Percentiles rank a stretch among this genome's conserved stretches.
These are phyloP conservation scores for Petrosia ficiformis DNA, from an alignment of 37 sponge, comb jelly and placozoan species.

Conservation along the genomic window DNA sequence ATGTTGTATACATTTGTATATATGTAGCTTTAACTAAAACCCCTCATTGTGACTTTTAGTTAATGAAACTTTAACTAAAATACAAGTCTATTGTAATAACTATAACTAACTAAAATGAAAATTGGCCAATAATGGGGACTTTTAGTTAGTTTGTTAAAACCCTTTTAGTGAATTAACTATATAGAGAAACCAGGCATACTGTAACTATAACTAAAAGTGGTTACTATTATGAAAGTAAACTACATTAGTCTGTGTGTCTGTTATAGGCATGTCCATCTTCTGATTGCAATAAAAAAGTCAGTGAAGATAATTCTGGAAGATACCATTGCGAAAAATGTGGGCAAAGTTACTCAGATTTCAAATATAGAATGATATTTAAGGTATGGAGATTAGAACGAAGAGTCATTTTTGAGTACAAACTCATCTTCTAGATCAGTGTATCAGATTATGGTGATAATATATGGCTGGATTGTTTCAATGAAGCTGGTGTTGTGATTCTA, in stretches of 20 bases:
- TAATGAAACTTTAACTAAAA: too few species aligned
- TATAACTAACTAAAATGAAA: too few species aligned
- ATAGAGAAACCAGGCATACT: too few species aligned
- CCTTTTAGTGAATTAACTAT: too few species aligned
- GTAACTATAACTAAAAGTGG: too few species aligned
- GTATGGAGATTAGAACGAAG: conserved; percentile 23
- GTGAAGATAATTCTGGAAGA: conserved; percentile 36
- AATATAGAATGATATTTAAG: conserved; percentile 74
- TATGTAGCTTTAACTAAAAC: too few species aligned
- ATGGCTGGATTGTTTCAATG: conserved; percentile 88
- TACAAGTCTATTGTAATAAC: too few species aligned
- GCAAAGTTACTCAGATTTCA: conserved; percentile 75
- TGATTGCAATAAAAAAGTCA: conserved; percentile 92
- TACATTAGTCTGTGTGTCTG: background rate
- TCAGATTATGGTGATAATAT: conserved; percentile 66
- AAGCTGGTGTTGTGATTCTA: conserved; percentile 63
- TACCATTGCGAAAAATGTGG: conserved; percentile 92
- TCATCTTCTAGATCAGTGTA: conserved; percentile 39
- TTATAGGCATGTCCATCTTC: conserved; percentile 71
- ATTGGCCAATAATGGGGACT: too few species aligned
- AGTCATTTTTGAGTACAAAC: background rate
- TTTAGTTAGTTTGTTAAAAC: too few species aligned
- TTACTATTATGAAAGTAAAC: too few species aligned
- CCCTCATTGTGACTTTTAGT: too few species aligned
- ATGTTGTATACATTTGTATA: too few species aligned